phyloP scores from a whole-genome alignment of 2,888 invertebrate genomes.

The Orchestes rusci region DNA sequence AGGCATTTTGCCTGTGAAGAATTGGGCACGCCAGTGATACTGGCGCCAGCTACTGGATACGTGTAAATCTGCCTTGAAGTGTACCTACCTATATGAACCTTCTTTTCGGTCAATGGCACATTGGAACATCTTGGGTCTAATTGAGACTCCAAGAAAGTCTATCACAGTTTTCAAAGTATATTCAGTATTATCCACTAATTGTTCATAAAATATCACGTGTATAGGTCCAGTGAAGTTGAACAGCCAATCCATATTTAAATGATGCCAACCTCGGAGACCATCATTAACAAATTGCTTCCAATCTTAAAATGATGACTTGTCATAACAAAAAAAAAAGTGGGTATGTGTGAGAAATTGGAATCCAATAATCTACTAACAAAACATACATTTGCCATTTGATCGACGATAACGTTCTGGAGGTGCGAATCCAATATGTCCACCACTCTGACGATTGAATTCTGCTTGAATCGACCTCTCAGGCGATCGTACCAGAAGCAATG shows the following conservation, averaged over 20 bases:
- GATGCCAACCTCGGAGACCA: conserved; percentile 61
- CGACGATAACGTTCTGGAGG: conserved; percentile 58
- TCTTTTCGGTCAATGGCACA: conserved; percentile 41
- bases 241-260: conserved; percentile 64
- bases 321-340: not conserved
- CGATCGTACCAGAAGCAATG: conserved; percentile 62
- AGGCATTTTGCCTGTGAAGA: too few relatives aligned
- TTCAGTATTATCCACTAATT: conserved; percentile 55
- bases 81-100: conserved; percentile 58
- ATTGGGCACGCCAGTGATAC: too few relatives aligned
- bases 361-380: not conserved
- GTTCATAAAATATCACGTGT: conserved; percentile 64
- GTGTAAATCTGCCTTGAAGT: too few relatives aligned
- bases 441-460: conserved; percentile 73
- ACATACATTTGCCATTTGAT: conserved; percentile 54
- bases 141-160: conserved; percentile 47
- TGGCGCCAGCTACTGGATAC: too few relatives aligned
- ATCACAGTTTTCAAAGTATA: conserved; percentile 52
- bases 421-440: conserved; percentile 74
- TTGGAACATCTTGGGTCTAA: conserved; percentile 30
- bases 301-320: conserved; percentile 45
- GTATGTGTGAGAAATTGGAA: not conserved
- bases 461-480: conserved; percentile 69
- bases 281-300: conserved; percentile 65
- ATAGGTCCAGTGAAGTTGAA: conserved; percentile 60